A percentile compares a stretch with the other conserved stretches of the same genome.
Conservation (phyloP, 2,797 vertebrate genomes). For the Lates japonicus region DNA sequence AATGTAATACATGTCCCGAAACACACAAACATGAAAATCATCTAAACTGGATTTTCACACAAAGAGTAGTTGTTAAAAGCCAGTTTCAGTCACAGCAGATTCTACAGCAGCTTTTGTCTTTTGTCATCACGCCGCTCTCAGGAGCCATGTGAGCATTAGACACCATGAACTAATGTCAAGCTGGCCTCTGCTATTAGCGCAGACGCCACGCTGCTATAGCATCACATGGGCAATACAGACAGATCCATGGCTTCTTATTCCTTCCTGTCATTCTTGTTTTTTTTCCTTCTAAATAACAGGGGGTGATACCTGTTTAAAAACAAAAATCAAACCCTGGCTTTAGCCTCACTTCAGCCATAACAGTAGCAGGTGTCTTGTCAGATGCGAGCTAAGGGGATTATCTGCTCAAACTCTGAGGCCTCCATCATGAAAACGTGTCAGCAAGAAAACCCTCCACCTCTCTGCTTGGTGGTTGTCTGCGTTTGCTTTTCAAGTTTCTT, state of each 20-base stretch:
- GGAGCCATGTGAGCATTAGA: constrained; percentile 48
- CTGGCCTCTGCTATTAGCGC: constrained; percentile 13
- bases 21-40: neutral
- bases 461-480: neutral
- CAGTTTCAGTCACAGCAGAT: constrained; percentile 5
- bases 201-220: constrained; percentile 19
- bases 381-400: constrained; percentile 62
- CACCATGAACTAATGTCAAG: constrained; percentile 39
- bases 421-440: constrained; percentile 55
- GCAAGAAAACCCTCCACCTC: constrained; percentile 34
- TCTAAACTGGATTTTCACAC: neutral
- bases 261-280: too few species aligned
- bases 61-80: neutral
- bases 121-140: constrained; percentile 24
- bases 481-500: neutral
- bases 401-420: constrained; percentile 53
- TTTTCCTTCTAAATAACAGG: neutral
- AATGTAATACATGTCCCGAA: neutral
- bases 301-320: neutral
- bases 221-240: constrained; percentile 42
- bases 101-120: constrained; percentile 2
- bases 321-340: neutral
- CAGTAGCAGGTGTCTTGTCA: constrained; percentile 62
- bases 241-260: constrained; percentile 2
- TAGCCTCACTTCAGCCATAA: constrained; percentile 12